Conservation (phyloP, 1,140 invertebrate genomes). For the Anastatus disparis region DNA sequence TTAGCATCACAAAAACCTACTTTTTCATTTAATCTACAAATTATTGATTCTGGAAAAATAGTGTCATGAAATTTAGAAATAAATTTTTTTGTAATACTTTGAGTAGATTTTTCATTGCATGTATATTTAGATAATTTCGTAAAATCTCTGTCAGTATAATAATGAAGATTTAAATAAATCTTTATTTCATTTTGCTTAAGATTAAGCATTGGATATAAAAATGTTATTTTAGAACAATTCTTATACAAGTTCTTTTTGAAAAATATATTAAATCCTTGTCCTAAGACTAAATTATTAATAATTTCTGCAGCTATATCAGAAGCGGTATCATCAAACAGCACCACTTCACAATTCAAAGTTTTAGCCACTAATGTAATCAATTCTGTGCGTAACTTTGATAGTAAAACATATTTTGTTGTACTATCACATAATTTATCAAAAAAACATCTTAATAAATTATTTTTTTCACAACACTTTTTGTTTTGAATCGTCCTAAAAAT, state of each 20-base stretch:
- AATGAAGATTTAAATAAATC: background rate
- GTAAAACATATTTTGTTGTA: background rate
- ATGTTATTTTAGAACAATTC: background rate
- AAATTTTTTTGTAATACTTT: constrained; percentile 6
- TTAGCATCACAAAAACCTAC: background rate
- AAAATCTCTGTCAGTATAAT: background rate
- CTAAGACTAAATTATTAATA: background rate
- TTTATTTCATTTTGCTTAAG: background rate
- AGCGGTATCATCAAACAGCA: background rate
- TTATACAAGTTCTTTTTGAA: background rate
- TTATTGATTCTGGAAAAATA: background rate
- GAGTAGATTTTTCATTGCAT: background rate
- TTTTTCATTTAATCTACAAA: constrained; percentile 8
- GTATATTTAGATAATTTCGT: background rate
- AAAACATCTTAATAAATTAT: background rate
- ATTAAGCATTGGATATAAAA: constrained; percentile 1
- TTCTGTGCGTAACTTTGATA: background rate
- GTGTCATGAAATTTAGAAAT: background rate
- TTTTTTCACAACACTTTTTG: background rate
- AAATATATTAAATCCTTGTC: background rate
- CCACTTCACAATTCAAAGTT: constrained; percentile 4
- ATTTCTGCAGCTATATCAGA: constrained; percentile 3
- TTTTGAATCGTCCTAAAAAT: background rate
- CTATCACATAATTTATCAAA: background rate
- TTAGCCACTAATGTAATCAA: background rate